A percentile compares a stretch with the other conserved stretches of the same genome.
phyloP scores from a whole-genome alignment of 1,140 invertebrate genomes.

The Pogonognathellus flavescens region DNA sequence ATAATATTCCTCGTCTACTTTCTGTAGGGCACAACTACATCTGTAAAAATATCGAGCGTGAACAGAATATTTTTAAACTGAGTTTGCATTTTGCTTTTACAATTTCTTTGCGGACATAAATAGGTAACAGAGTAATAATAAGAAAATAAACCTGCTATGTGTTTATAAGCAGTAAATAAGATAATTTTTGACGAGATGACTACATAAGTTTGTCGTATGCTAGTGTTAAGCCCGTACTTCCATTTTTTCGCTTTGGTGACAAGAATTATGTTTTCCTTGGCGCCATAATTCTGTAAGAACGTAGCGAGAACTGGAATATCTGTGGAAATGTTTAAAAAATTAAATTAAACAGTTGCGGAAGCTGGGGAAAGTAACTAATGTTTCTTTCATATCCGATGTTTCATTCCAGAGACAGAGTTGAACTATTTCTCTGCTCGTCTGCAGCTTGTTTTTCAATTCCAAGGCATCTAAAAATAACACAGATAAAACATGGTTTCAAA shows the following conservation, averaged over 20 bases:
- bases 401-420: neutral
- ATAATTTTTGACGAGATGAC: too few relatives aligned
- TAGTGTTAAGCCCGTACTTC: too few relatives aligned
- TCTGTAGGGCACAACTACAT: too few relatives aligned
- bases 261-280: slow-evolving; percentile 51
- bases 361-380: slow-evolving; percentile 35
- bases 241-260: slow-evolving; percentile 38
- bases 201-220: too few relatives aligned
- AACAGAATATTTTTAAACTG: too few relatives aligned
- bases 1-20: too few relatives aligned
- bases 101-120: too few relatives aligned
- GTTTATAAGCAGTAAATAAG: too few relatives aligned
- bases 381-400: slow-evolving; percentile 31
- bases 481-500: neutral
- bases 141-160: too few relatives aligned
- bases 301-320: slow-evolving; percentile 9
- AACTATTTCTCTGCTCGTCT: neutral
- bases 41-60: too few relatives aligned
- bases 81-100: too few relatives aligned
- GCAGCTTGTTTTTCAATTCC: neutral
- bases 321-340: slow-evolving; percentile 29
- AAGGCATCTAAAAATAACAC: neutral
- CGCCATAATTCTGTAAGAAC: slow-evolving; percentile 13
- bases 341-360: slow-evolving; percentile 48
- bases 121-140: too few relatives aligned